Evolutionary conservation across 2,797 vertebrate genomes (phyloP), one percentile per base, ranked within the genome.

Genomic region (Phrynocephalus vlangalii): DNA sequence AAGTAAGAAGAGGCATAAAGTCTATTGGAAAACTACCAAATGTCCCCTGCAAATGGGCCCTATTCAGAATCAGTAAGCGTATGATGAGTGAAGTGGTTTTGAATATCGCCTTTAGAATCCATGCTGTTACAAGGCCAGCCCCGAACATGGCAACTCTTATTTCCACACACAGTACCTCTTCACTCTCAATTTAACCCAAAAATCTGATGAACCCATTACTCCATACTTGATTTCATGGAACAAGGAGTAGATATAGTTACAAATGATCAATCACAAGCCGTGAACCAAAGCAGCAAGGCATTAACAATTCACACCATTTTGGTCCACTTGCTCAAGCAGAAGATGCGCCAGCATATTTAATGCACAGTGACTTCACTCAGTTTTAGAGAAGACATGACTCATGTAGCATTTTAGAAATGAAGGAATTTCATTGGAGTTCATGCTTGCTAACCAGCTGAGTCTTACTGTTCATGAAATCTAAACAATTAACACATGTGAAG

Each of bases 111-210:
- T 97, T 97, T 97, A 97, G 97, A 97, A 97, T 97, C 97, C 98
- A 98, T 98, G 97, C 97, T 98, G 98, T 97, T 98, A 95, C 95
- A 96, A 97, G 97, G 97, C 97, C 97, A 97, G 96, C 97, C 97
- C 96, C 84, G 96, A 97, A 97, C 97, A 98, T 97, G 97, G 97
- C 96, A 97, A 96, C 97, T 97, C 96, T 97, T 97, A 97, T 97
- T 97, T 97, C 96, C 96, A 96, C 96, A 97, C 97, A 97, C 97
- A 97, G 97, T 97, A 97, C 97, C 97, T 98, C 97, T 98, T 98
- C 97, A 99, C 98, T 98, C 98, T 98, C 98, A 98, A 98, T 99
- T 99, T 98, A 98, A 98, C 98, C 98, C 97, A 97, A 97, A 97
- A 98, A 97, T 98, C 97, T 98, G 97, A 98, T 98, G 97, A 98